A percentile compares a stretch with the other conserved stretches of the same genome.
Evolutionary conservation across 2,797 vertebrate genomes (phyloP).

Genomic region (Xenentodon cancila): DNA sequence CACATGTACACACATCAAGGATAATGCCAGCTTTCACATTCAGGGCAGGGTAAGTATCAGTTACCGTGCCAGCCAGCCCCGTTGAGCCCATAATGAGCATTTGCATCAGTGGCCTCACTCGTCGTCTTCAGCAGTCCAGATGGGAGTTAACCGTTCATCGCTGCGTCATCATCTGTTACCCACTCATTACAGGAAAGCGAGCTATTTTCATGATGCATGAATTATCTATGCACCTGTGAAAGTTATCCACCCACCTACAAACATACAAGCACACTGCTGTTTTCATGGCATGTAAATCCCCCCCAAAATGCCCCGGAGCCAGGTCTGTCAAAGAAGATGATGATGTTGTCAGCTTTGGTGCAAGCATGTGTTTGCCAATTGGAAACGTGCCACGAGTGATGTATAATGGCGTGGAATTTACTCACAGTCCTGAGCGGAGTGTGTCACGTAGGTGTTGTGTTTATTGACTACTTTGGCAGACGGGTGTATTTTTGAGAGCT

Average conservation of each 20-base stretch:
- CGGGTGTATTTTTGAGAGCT: not conserved
- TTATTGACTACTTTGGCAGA: constrained; percentile 7
- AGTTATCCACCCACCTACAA: constrained; percentile 32
- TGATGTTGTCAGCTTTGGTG: constrained; percentile 22
- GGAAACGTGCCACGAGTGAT: constrained; percentile 36
- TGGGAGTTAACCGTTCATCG: constrained; percentile 63
- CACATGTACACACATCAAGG: constrained; percentile 23
- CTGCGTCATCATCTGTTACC: constrained; percentile 68
- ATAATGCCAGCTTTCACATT: constrained; percentile 71
- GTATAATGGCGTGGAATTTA: constrained; percentile 25
- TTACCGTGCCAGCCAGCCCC: constrained; percentile 62
- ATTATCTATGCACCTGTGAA: constrained; percentile 69
- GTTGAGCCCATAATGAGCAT: constrained; percentile 75
- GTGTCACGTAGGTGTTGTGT: constrained; percentile 13
- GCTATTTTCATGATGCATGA: constrained; percentile 59
- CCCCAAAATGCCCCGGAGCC: constrained; percentile 28
- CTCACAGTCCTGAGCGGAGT: constrained; percentile 17
- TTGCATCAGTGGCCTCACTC: constrained; percentile 43
- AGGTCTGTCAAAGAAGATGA: constrained; percentile 42
- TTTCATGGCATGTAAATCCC: constrained; percentile 45
- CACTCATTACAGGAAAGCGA: constrained; percentile 61
- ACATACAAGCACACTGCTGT: constrained; percentile 36
- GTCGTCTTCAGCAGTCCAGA: constrained; percentile 53
- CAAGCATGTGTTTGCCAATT: constrained; percentile 44
- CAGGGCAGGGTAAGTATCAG: constrained; percentile 65